Evolutionary conservation across 2,113 vertebrate genomes (phyloP), one percentile per base, ranked within the genome.

Genomic region (Otus sunia): DNA sequence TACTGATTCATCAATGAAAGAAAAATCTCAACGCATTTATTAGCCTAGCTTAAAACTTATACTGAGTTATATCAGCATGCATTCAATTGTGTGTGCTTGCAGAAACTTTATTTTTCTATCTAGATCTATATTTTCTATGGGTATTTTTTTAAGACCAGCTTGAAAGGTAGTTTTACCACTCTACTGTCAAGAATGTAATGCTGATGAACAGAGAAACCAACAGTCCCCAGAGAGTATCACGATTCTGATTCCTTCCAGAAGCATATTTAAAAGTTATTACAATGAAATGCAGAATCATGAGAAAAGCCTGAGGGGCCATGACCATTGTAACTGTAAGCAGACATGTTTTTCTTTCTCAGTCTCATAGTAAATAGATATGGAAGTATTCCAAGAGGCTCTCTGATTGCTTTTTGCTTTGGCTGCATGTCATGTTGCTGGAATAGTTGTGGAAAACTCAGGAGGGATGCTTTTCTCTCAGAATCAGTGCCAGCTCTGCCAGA

Each of bases 301-400:
- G 89, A 94, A 91, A 86, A 84, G 80, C 45, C 76, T 69, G 89
- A 91, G 77, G 80, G 94, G 80, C 86, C 84, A 55, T 21, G 83
- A 78, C 62, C 79, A 64, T 10, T 89, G 49, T 82, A 75, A 82
- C 91, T 87, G 64, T 75, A 64, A 81, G 86, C 47, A 92, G 91
- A 79, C 30, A 3, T 64, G 37, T 63, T 92, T 87, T 95, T 75
- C 73, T 94, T 92, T 92, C 79, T 79, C 73, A 68, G 34, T 12
- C 76, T 91, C 83, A 82, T 43, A 78, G 68, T 92, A 96, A 94
- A 94, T 67, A 94, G 77, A 66, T 45, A 69, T 76, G 93, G 87
- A 93, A 95, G 30, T 1, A 0, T 85, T 97, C 93, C 93, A 97
- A 85, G 39, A 41, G 53, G 43, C 36, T 74, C 37, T 81, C 47